Evolutionary conservation across 1,140 invertebrate genomes (phyloP).

Genomic region (Diorhabda carinulata): DNA sequence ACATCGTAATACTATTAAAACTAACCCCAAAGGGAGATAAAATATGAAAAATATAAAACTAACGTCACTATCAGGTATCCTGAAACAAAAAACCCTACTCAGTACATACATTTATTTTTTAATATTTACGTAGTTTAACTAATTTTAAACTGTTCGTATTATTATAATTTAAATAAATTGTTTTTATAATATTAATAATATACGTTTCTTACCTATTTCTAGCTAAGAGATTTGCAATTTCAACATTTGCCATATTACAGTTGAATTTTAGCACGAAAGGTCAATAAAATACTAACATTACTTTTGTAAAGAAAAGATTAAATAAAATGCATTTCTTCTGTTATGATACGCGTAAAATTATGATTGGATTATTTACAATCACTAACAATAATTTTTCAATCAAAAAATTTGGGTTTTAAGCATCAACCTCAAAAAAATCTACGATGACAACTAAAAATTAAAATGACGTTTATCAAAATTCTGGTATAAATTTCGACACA

Average conservation of each 20-base stretch:
- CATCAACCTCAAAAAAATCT: background rate
- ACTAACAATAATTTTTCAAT: background rate
- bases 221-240: conserved; percentile 39
- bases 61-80: conserved; percentile 49
- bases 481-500: too few species aligned
- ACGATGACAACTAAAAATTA: background rate
- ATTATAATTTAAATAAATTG: too few species aligned
- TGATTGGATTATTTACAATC: background rate
- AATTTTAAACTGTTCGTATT: too few species aligned
- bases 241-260: conserved; percentile 36
- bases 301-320: background rate
- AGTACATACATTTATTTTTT: conserved; percentile 13
- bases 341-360: background rate
- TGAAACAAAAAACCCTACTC: conserved; percentile 47
- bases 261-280: background rate
- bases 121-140: background rate
- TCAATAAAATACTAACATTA: background rate
- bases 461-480: background rate
- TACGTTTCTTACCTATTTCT: conserved; percentile 34
- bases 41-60: conserved; percentile 51
- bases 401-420: background rate
- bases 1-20: conserved; percentile 50
- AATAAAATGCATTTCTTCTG: too few species aligned
- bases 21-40: conserved; percentile 54
- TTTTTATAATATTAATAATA: too few species aligned